phyloP scores from a whole-genome alignment of 2,113 vertebrate genomes.

The Kryptolebias marmoratus region DNA sequence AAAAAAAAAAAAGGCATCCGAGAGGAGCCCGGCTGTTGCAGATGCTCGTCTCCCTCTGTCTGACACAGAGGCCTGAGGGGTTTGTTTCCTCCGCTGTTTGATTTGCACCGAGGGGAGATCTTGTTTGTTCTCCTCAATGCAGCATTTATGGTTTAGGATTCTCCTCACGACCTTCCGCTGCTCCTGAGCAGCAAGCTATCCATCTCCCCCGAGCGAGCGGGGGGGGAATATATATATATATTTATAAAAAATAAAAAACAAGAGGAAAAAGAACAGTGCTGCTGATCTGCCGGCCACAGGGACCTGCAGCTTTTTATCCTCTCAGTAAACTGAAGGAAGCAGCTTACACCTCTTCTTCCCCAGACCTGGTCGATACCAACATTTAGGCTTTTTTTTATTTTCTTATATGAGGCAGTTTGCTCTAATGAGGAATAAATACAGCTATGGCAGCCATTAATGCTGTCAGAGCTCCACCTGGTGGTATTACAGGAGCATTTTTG shows the following conservation, averaged over 20 bases:
- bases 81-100: slow-evolving; percentile 64
- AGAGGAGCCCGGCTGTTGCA: slow-evolving; percentile 43
- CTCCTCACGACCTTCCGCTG: slow-evolving; percentile 72
- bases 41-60: slow-evolving; percentile 40
- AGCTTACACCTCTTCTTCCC: slow-evolving; percentile 13
- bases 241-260: slow-evolving; percentile 1
- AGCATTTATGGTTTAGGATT: slow-evolving; percentile 76
- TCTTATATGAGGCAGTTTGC: slow-evolving; percentile 21
- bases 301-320: slow-evolving; percentile 42
- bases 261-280: slow-evolving; percentile 47
- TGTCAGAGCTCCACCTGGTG: slow-evolving; percentile 65
- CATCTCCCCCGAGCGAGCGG: slow-evolving; percentile 63
- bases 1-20: slow-evolving; percentile 16
- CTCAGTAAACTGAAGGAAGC: slow-evolving; percentile 16
- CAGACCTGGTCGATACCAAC: slow-evolving; percentile 18
- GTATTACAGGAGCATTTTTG: slow-evolving; percentile 8
- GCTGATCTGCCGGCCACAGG: slow-evolving; percentile 1
- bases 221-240: slow-evolving; percentile 6
- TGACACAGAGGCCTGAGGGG: slow-evolving; percentile 57
- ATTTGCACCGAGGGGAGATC: slow-evolving; percentile 69
- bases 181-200: slow-evolving; percentile 59
- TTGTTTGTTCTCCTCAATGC: slow-evolving; percentile 80
- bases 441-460: slow-evolving; percentile 13
- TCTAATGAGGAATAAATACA: slow-evolving; percentile 44
- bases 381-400: slow-evolving; percentile 1